Evolutionary conservation across 2,113 vertebrate species (phyloP), one percentile per base, ranked within the genome.

Genomic region (Neodon shergylaensis): DNA sequence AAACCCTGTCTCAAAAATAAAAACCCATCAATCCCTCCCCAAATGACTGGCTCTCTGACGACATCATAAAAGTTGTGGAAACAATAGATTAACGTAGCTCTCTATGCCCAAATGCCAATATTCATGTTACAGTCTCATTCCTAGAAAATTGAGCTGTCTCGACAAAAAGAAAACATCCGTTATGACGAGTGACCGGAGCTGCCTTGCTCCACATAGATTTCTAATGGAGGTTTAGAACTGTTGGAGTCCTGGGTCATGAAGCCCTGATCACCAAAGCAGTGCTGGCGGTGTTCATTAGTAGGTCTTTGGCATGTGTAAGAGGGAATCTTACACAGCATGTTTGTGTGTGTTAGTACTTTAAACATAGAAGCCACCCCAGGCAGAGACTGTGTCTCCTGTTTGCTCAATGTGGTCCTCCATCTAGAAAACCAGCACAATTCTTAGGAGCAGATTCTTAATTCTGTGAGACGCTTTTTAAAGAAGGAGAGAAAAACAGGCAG

Each of bases 361-460:
- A 78, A 87, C 88, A 97, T 54, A 90, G 95, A 92, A 94, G 81
- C 4, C n/a, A 91, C 39, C 61, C 73, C 78, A 79, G 94, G 65
- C 17, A 93, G 68, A 44, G 66, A 82, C 49, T 58, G 26, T 2
- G 24, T 70, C 91, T 88, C 31, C 28, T 94, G 49, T 91, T 74
- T 97, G 73, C 44, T 92, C 54, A 86, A 68, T 47, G 81, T 1
- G 0, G 16, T 96, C n/a, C 65, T 94, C 77, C 72, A 84, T 49
- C 81, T 93, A 90, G 73, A 91, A 96, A 92, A 44, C 94, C 92
- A 93, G 76, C 88, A 72, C 52, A 91, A 83, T 39, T 89, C 89
- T 90, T 82, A 91, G 82, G 54, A 88, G 24, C 13, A 93, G 84
- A 87, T 86, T 96, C 90, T 96, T 89, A 91, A 84, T 95, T 95